Evolutionary conservation across 2,888 invertebrate genomes (phyloP).

Genomic region (Salticus scenicus): DNA sequence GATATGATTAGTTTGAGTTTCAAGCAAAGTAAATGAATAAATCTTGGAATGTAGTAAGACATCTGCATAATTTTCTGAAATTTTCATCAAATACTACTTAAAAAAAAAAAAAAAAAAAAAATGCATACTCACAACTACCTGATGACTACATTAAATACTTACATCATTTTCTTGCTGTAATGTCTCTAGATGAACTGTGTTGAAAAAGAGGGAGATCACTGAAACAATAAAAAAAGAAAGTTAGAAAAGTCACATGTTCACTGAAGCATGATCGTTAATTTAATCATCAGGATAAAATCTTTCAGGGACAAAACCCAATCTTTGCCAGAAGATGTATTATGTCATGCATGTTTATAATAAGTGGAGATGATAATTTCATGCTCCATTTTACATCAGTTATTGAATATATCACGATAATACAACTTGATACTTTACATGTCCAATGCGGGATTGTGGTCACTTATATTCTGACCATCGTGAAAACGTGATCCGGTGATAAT

Average conservation of each 20-base stretch:
- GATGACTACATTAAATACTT: conserved; percentile 1
- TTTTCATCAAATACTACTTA: no score
- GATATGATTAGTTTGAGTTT: no score
- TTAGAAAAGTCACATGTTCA: background rate
- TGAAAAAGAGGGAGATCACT: conserved; percentile 21
- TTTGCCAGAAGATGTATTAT: background rate
- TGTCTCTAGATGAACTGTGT: background rate
- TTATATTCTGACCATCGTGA: no score
- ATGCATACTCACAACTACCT: background rate
- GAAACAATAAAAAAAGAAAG: conserved; percentile 5
- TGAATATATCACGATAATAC: background rate
- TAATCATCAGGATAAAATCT: background rate
- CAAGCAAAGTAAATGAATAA: no score
- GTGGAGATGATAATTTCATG: background rate
- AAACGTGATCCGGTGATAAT: no score
- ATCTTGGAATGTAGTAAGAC: no score
- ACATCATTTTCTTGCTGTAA: background rate
- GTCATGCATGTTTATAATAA: background rate
- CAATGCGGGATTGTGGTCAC: no score
- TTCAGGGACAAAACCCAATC: background rate
- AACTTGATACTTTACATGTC: no score
- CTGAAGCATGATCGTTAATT: background rate
- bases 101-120: no score
- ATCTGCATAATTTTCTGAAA: no score
- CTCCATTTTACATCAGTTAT: background rate